phyloP scores from a whole-genome alignment of 2,888 invertebrate species.

The Tupiocoris notatus region DNA sequence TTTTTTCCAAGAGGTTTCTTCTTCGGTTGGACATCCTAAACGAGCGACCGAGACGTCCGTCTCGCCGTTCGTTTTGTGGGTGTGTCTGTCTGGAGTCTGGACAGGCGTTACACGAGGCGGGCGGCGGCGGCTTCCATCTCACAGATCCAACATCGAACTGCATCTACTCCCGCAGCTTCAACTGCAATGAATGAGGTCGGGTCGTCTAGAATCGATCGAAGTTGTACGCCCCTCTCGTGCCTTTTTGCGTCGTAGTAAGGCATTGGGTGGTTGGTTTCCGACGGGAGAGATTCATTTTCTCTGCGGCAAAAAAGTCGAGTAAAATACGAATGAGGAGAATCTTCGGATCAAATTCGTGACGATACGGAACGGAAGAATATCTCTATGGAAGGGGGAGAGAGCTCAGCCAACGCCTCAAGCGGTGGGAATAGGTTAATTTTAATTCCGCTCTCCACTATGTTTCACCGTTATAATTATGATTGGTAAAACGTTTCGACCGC shows the following conservation, averaged over 20 bases:
- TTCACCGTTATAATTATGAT: too few species aligned
- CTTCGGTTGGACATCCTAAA: not conserved
- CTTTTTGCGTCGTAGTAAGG: slow-evolving; percentile 36
- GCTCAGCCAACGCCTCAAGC: too few species aligned
- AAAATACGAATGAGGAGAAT: not conserved
- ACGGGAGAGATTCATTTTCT: not conserved
- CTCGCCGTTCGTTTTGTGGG: slow-evolving; percentile 23
- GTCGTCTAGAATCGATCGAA: slow-evolving; percentile 12
- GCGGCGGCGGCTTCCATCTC: not conserved
- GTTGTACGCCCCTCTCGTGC: slow-evolving; percentile 29
- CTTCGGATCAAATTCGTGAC: too few species aligned
- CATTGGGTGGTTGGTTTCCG: not conserved
- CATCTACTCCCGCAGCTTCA: not conserved
- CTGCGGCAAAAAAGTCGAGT: not conserved
- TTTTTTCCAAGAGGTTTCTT: too few species aligned
- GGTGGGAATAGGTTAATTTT: too few species aligned
- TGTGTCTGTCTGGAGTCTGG: slow-evolving; percentile 37
- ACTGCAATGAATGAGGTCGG: slow-evolving; percentile 27
- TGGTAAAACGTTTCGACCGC: too few species aligned
- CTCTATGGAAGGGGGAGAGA: too few species aligned
- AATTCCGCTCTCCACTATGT: too few species aligned
- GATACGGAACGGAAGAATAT: too few species aligned
- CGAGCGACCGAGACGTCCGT: slow-evolving; percentile 12
- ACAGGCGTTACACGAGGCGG: slow-evolving; percentile 11
- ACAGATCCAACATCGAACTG: not conserved